These are phyloP conservation scores for Gambelia wislizenii DNA, from an alignment of 2,797 vertebrate genomes.

Conservation along the genomic window DNA sequence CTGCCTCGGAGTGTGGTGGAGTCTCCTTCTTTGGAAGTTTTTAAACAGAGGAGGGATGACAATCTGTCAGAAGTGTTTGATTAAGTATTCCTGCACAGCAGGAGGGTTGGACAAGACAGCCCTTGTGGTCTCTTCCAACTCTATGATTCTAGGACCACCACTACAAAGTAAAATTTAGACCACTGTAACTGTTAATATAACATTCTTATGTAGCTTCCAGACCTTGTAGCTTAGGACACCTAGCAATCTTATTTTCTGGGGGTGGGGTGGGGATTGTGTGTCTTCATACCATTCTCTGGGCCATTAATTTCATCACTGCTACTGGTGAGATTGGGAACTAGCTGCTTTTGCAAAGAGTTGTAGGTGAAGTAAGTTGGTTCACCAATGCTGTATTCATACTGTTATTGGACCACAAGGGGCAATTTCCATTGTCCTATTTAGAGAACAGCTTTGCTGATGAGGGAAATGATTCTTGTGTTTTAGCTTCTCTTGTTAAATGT, in stretches of 20 bases:
- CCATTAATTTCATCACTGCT: not conserved
- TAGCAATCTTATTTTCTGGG: not conserved
- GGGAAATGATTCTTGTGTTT: not conserved
- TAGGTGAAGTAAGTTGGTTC: not conserved
- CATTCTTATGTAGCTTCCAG: not conserved
- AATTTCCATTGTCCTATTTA: not conserved
- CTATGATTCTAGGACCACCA: too few species aligned
- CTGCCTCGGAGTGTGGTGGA: too few species aligned
- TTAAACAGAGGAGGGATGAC: too few species aligned
- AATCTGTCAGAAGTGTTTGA: too few species aligned
- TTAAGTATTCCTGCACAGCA: too few species aligned
- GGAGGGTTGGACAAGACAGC: too few species aligned
- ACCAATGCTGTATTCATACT: not conserved
- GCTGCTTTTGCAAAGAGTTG: not conserved
- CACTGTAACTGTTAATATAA: not conserved
- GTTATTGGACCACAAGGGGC: not conserved
- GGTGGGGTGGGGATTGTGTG: not conserved
- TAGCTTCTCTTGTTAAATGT: not conserved
- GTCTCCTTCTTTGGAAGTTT: too few species aligned
- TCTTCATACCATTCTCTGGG: not conserved
- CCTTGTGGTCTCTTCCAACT: too few species aligned
- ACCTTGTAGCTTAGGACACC: not conserved
- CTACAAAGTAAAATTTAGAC: too few species aligned
- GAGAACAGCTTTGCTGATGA: not conserved
- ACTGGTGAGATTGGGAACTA: not conserved